phyloP scores from a whole-genome alignment of 2,797 vertebrate species.

The Yasuhikotakia modesta region DNA sequence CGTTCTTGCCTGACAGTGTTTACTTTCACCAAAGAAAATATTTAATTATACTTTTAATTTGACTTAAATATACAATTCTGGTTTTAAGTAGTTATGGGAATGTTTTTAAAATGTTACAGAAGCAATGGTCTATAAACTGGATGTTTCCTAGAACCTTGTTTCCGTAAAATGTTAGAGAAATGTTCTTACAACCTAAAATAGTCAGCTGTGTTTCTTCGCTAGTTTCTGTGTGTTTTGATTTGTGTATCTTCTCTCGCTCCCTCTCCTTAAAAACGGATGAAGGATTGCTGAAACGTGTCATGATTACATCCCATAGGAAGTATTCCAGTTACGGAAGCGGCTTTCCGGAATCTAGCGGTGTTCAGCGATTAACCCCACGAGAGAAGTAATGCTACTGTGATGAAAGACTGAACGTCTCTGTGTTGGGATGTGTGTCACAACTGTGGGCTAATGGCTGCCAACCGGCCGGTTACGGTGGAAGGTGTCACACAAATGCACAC shows the following conservation, averaged over 20 bases:
- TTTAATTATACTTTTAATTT: background rate
- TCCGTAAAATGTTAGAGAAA: too few relatives aligned
- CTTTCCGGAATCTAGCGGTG: conserved; percentile 37
- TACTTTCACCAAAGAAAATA: background rate
- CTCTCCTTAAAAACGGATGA: conserved; percentile 28
- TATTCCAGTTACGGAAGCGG: conserved; percentile 41
- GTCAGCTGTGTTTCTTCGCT: background rate
- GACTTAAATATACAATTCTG: background rate
- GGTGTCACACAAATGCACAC: too few relatives aligned
- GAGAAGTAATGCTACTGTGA: conserved; percentile 35
- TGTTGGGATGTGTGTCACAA: background rate
- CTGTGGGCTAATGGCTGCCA: conserved; percentile 34
- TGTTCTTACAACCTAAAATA: too few relatives aligned
- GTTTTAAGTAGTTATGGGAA: too few relatives aligned
- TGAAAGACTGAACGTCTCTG: conserved; percentile 40
- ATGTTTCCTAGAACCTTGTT: too few relatives aligned
- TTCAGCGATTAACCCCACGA: conserved; percentile 45
- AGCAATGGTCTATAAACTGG: too few relatives aligned
- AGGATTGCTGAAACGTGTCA: conserved; percentile 37
- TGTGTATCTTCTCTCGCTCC: conserved; percentile 3
- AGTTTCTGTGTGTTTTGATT: background rate
- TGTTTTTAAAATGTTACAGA: too few relatives aligned
- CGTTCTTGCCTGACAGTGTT: background rate
- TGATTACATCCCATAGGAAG: conserved; percentile 46
- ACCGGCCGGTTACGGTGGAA: conserved; percentile 23